Evolutionary conservation across 37 sponge, comb jelly and placozoan species (phyloP).

Genomic region (Tethya wilhelma): DNA sequence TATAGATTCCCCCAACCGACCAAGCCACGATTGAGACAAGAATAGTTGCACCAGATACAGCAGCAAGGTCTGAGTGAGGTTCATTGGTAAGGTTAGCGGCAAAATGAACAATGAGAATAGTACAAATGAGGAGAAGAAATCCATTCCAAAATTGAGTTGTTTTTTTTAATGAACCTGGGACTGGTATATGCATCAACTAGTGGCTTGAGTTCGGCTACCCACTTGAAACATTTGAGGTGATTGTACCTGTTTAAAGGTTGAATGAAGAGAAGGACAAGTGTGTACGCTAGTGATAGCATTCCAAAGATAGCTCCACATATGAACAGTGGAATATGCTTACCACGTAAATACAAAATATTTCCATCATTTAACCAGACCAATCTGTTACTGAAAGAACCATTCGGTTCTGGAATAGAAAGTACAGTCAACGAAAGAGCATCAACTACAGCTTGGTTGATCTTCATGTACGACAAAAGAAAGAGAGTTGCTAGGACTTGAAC

Average conservation of each 20-base stretch:
- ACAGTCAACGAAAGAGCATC: not conserved
- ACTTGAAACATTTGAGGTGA: not conserved
- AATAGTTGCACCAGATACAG: too few relatives aligned
- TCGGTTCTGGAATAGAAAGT: not conserved
- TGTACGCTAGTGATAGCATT: not conserved
- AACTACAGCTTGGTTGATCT: not conserved
- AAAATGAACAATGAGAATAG: too few relatives aligned
- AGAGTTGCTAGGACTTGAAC: slow-evolving; percentile 25
- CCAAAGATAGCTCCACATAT: not conserved
- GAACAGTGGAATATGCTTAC: slow-evolving; percentile 15
- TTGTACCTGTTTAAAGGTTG: not conserved
- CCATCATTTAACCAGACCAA: slow-evolving; percentile 1
- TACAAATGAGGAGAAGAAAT: slow-evolving; percentile 8
- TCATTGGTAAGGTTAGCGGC: too few relatives aligned
- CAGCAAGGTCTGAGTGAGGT: too few relatives aligned
- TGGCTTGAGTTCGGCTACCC: slow-evolving; percentile 27
- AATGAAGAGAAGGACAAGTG: slow-evolving; percentile 1
- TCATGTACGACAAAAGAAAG: slow-evolving; percentile 11
- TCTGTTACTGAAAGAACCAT: too few relatives aligned
- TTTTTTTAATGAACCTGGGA: not conserved
- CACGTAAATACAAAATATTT: not conserved
- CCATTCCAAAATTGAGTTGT: slow-evolving; percentile 28
- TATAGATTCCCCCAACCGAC: too few relatives aligned
- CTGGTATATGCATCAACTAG: slow-evolving; percentile 28
- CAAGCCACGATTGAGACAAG: too few relatives aligned